Evolutionary conservation across 1,140 invertebrate species (phyloP).

Genomic region (Leptinotarsa texana): DNA sequence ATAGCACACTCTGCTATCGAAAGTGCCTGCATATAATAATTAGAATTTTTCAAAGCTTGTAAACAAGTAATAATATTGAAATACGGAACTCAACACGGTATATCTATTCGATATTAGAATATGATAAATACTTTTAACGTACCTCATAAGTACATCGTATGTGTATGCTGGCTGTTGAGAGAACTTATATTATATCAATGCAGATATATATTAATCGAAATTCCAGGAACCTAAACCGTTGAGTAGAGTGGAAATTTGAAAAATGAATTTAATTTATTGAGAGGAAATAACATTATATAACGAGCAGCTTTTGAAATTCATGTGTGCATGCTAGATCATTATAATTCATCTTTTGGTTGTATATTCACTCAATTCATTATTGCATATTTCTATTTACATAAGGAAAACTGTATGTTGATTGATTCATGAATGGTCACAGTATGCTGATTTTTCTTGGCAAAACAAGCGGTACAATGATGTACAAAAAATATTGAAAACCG

Average conservation of each 20-base stretch:
- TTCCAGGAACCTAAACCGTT: neutral
- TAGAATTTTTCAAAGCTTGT: too few relatives aligned
- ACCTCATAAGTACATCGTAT: too few relatives aligned
- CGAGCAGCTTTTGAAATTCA: neutral
- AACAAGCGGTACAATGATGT: slow-evolving; percentile 10
- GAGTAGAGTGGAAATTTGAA: neutral
- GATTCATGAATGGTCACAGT: slow-evolving; percentile 10
- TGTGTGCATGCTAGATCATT: slow-evolving; percentile 11
- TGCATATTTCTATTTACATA: slow-evolving; percentile 10
- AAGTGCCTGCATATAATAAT: too few relatives aligned
- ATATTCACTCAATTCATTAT: slow-evolving; percentile 12
- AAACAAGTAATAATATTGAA: too few relatives aligned
- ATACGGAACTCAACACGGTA: too few relatives aligned
- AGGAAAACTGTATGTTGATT: slow-evolving; percentile 10
- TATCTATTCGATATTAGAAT: too few relatives aligned
- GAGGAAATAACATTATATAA: slow-evolving; percentile 3
- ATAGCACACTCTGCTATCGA: too few relatives aligned
- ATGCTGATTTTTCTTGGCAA: slow-evolving; percentile 12
- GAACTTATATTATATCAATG: too few relatives aligned
- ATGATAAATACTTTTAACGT: too few relatives aligned
- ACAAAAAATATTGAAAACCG: slow-evolving; percentile 27
- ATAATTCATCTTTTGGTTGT: slow-evolving; percentile 16
- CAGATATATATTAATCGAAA: neutral
- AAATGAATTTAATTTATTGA: neutral
- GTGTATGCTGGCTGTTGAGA: too few relatives aligned